A percentile compares a stretch with the other conserved stretches of the same genome.
phyloP scores from a whole-genome alignment of 2,797 vertebrate genomes.

The Falco cherrug region DNA sequence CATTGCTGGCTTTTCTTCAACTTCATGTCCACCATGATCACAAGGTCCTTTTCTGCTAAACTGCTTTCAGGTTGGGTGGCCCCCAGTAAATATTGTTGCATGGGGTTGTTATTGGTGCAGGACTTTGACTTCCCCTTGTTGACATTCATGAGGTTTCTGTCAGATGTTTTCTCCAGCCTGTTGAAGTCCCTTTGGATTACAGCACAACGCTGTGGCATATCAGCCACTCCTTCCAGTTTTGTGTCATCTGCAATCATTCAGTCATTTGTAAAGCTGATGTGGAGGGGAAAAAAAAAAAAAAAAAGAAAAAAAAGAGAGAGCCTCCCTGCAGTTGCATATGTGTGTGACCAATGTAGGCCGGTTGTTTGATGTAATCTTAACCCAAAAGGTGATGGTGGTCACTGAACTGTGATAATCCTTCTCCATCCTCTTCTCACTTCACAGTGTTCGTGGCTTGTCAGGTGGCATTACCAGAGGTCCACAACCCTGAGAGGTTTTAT shows the following conservation, averaged over 20 bases:
- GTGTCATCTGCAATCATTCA: not conserved
- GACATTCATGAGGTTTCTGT: not conserved
- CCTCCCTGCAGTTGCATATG: not conserved
- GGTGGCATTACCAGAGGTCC: not conserved
- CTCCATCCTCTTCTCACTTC: not conserved
- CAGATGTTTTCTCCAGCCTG: not conserved
- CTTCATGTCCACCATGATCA: not conserved
- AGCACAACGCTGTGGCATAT: not conserved
- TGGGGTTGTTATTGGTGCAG: not conserved
- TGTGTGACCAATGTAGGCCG: not conserved
- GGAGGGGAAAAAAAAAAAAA: not conserved
- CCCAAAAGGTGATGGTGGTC: not conserved
- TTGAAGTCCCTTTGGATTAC: not conserved
- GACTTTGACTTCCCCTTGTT: not conserved
- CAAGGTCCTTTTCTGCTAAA: not conserved
- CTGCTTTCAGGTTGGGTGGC: not conserved
- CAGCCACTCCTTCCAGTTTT: not conserved
- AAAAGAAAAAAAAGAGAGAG: not conserved
- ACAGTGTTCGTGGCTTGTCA: not conserved
- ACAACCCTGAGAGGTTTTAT: not conserved
- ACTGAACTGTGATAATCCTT: not conserved
- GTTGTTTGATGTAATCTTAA: not conserved
- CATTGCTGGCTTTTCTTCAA: not conserved
- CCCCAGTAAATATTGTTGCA: not conserved
- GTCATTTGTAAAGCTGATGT: not conserved